Percentiles rank a stretch among this genome's conserved stretches.
Evolutionary conservation across 1,140 invertebrate species (phyloP).

Genomic region (Gonioctena quinquepunctata): DNA sequence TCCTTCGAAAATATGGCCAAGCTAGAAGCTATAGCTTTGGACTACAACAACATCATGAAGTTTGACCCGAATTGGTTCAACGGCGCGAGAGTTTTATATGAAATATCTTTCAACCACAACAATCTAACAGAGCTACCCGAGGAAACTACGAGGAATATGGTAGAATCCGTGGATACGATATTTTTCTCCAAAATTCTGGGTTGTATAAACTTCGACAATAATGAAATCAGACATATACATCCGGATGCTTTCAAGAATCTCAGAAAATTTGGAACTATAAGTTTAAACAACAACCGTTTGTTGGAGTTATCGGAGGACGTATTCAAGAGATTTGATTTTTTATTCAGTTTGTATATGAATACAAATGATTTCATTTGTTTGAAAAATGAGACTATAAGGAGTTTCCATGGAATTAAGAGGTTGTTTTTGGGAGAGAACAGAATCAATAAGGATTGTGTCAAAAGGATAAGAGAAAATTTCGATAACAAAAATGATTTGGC

Average conservation of each 20-base stretch:
- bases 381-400: not conserved
- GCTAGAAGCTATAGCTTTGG: slow-evolving; percentile 17
- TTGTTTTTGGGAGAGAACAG: slow-evolving; percentile 10
- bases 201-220: slow-evolving; percentile 14
- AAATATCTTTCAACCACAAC: slow-evolving; percentile 14
- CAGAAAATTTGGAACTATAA: slow-evolving; percentile 6
- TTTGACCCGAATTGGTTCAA: slow-evolving; percentile 12
- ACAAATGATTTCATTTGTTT: slow-evolving; percentile 22
- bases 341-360: slow-evolving; percentile 12
- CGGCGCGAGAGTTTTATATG: not conserved
- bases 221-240: slow-evolving; percentile 8
- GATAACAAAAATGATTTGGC: slow-evolving; percentile 12
- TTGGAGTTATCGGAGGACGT: not conserved
- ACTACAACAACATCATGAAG: slow-evolving; percentile 7
- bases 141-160: slow-evolving; percentile 9
- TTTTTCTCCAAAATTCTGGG: not conserved
- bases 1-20: slow-evolving; percentile 7
- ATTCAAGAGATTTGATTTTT: slow-evolving; percentile 4
- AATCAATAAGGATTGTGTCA: slow-evolving; percentile 10
- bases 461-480: slow-evolving; percentile 8
- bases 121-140: slow-evolving; percentile 8
- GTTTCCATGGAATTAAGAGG: slow-evolving; percentile 8
- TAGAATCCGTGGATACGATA: not conserved
- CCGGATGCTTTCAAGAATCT: slow-evolving; percentile 1
- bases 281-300: slow-evolving; percentile 16